These are phyloP conservation scores for Lepidurus arcticus DNA, from an alignment of 1,140 invertebrate species.

Conservation along the genomic window DNA sequence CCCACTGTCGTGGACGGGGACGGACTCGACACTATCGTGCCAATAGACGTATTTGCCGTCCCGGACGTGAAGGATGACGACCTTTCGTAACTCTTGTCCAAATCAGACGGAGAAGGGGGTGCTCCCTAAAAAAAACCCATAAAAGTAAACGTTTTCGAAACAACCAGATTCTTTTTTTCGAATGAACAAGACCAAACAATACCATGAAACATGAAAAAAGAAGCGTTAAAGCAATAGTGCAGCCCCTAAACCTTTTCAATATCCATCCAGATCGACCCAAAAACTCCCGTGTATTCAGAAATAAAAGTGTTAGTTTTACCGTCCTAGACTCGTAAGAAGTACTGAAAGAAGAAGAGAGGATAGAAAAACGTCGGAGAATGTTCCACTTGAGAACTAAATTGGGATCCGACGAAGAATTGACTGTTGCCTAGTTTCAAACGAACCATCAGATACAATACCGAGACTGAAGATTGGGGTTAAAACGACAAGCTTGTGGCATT, in stretches of 20 bases:
- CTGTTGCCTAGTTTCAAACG: neutral
- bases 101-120: constrained; percentile 26
- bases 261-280: neutral
- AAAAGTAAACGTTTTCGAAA: neutral
- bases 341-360: neutral
- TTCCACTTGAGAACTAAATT: constrained; percentile 1
- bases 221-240: neutral
- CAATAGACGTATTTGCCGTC: neutral
- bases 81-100: neutral
- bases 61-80: neutral
- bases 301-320: neutral
- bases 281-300: neutral
- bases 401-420: constrained; percentile 15
- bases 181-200: neutral
- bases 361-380: constrained; percentile 22
- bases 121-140: neutral
- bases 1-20: neutral
- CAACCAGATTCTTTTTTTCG: neutral
- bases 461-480: too few relatives aligned
- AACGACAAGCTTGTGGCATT: neutral
- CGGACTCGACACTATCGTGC: neutral
- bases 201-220: neutral
- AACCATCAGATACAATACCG: too few relatives aligned
- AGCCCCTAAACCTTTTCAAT: neutral
- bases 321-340: neutral